Conservation (phyloP, 1,140 invertebrate species). For the Lepidurus arcticus region DNA sequence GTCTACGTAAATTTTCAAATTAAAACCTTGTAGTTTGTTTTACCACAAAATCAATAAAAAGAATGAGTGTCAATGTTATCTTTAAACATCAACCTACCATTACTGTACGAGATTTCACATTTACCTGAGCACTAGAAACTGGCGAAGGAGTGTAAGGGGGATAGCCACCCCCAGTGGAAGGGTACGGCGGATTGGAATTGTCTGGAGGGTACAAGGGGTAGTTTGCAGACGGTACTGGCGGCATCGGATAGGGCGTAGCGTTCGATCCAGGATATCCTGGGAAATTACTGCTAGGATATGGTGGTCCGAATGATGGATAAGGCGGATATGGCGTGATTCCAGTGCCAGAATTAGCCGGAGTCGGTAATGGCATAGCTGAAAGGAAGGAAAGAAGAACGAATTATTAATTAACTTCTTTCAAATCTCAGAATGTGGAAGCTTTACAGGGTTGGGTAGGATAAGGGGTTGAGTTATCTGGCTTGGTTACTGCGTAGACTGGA, state of each 20-base stretch:
- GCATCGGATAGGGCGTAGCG: conserved; percentile 37
- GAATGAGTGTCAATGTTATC: no score
- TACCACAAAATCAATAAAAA: no score
- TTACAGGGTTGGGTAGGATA: conserved; percentile 25
- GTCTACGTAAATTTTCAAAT: conserved; percentile 12
- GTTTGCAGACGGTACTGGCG: conserved; percentile 40
- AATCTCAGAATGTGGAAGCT: background rate
- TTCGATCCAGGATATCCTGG: conserved; percentile 32
- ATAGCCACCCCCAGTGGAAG: conserved; percentile 42
- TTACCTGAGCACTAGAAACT: conserved; percentile 25
- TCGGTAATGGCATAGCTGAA: conserved; percentile 25
- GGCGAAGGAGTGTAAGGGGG: conserved; percentile 44
- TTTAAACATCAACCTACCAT: no score
- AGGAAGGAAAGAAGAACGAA: background rate
- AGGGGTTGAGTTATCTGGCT: conserved; percentile 35
- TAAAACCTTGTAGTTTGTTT: background rate
- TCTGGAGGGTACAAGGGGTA: conserved; percentile 37
- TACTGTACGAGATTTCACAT: conserved; percentile 25
- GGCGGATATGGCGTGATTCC: conserved; percentile 39
- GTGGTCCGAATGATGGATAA: conserved; percentile 41
- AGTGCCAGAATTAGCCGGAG: conserved; percentile 28
- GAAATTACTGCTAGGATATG: conserved; percentile 52
- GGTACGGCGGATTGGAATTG: conserved; percentile 41
- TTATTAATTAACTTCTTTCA: background rate
- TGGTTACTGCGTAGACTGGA: conserved; percentile 74